A percentile compares a stretch with the other conserved stretches of the same genome.
Evolutionary conservation across 2,797 vertebrate genomes (phyloP).

Genomic region (Gallirallus australis): DNA sequence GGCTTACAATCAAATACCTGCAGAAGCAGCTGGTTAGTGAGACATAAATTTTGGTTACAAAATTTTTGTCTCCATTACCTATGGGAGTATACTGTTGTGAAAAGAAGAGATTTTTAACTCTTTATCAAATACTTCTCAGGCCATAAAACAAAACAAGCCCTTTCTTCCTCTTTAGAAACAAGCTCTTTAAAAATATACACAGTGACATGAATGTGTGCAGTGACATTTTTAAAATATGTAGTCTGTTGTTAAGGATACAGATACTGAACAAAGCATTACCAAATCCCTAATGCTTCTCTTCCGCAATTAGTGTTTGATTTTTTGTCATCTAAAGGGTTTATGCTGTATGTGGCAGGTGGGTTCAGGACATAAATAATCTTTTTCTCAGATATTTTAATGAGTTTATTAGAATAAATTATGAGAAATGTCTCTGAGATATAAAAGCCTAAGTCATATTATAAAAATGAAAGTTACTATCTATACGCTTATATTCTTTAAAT

Average conservation of each 20-base stretch:
- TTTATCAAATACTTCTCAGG: neutral
- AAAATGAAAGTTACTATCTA: neutral
- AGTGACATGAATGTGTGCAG: neutral
- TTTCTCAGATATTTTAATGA: neutral
- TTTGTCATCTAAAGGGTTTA: neutral
- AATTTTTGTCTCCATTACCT: neutral
- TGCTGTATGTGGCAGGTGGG: neutral
- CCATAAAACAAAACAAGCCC: neutral
- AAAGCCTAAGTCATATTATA: neutral
- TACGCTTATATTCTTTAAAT: neutral
- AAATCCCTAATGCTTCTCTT: neutral
- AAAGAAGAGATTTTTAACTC: neutral
- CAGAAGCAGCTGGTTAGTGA: neutral
- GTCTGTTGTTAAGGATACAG: neutral
- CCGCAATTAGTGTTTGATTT: neutral
- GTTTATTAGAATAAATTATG: neutral
- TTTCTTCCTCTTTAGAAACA: neutral
- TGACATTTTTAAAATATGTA: neutral
- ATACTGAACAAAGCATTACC: neutral
- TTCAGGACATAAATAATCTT: neutral
- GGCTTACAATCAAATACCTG: neutral
- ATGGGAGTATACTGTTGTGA: neutral
- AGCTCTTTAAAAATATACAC: neutral
- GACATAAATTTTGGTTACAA: neutral
- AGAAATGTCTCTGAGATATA: neutral